Base-by-base conservation (phyloP, 2,797 vertebrate genomes). In the Lithobates sylvaticus region DNA sequence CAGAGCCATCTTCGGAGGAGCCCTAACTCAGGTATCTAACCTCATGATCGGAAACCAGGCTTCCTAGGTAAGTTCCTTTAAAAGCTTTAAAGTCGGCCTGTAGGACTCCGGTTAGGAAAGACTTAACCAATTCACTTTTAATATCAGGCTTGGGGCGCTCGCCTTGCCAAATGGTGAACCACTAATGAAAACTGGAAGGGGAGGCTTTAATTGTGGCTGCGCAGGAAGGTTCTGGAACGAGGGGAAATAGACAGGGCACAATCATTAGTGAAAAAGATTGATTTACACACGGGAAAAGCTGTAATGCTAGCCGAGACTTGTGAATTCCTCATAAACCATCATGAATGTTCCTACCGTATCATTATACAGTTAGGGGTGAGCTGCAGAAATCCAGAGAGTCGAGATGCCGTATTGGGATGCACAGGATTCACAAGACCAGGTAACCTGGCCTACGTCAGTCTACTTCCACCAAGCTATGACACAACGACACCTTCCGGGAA, bases 171-270 rank as follows among this genome's bases (percentile, higher is more conserved):
- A 91, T 10, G 47, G 89, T 84, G 91, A 91, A 90, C 91, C 71
- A 86, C 84, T 50, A 87, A 90, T 91, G 87, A 91, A 89, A 90
- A 89, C 90, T 88, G 85, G 90, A 90, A 89, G 74, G 0, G 84
- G 85, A 90, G 87, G 90, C 89, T 88, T 89, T 90, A 86, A 90
- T 90, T 94, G 91, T 90, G 92, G 93, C 91, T 76, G 83, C 64
- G 81, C 89, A 76, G 88, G 88, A 82, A 88, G 50, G 54, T 83
- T 70, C 32, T 61, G 74, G 79, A 88, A 89, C 86, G 80, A 79
- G 84, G 79, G 87, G 34, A 81, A 58, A 82, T 80, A 83, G 58
- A 81, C 82, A 81, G 50, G 78, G 85, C 15, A 84, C 27, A 0
- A 73, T 86, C 74, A 76, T 86, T 86, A 82, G 34, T 39, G 69